These are phyloP conservation scores for Himantopus leucocephalus DNA, from an alignment of 2,113 vertebrate genomes.

Conservation along the genomic window DNA sequence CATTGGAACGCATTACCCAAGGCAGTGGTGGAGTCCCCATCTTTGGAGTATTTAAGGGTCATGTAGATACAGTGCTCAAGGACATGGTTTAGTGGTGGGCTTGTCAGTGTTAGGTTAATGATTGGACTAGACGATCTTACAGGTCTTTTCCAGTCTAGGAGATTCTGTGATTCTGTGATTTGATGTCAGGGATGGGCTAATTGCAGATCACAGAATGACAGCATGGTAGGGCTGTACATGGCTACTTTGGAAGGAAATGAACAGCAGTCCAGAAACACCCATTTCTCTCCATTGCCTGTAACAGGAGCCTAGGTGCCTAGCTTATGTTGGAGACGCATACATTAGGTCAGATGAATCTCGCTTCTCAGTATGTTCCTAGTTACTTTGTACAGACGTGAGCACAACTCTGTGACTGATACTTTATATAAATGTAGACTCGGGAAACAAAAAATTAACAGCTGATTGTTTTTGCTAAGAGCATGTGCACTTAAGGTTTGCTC, in stretches of 20 bases:
- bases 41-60: too few relatives aligned
- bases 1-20: too few relatives aligned
- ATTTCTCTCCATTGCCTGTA: not conserved
- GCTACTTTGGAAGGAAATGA: not conserved
- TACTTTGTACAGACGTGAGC: not conserved
- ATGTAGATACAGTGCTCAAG: too few relatives aligned
- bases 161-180: too few relatives aligned
- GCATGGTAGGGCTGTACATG: not conserved
- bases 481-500: not conserved
- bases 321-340: not conserved
- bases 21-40: too few relatives aligned
- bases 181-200: not conserved
- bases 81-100: too few relatives aligned
- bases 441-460: not conserved
- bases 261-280: not conserved
- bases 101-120: too few relatives aligned
- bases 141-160: too few relatives aligned
- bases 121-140: too few relatives aligned
- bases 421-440: not conserved
- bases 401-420: not conserved
- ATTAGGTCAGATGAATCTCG: not conserved
- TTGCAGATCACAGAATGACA: not conserved
- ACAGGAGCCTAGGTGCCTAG: not conserved
- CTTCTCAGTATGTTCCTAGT: not conserved
- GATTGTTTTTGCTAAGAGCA: not conserved